These are phyloP conservation scores for Eupithecia tripunctaria DNA, from an alignment of 2,888 invertebrate species.

Conservation along the genomic window DNA sequence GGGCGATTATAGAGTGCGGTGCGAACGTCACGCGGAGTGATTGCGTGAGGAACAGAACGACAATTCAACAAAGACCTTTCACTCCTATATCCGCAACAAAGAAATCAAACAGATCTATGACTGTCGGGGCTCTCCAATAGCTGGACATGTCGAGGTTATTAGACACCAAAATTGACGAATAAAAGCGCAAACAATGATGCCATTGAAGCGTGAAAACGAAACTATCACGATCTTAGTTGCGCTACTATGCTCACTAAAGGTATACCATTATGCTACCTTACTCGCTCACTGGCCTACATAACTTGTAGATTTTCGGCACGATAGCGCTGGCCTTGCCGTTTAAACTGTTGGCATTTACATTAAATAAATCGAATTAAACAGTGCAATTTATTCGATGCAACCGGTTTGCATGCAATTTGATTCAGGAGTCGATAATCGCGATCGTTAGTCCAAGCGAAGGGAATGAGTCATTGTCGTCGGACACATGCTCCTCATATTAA, in stretches of 20 bases:
- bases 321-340: slow-evolving; percentile 78
- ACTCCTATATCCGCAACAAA: slow-evolving; percentile 46
- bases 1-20: slow-evolving; percentile 65
- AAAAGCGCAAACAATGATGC: slow-evolving; percentile 67
- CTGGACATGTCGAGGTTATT: slow-evolving; percentile 62
- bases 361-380: slow-evolving; percentile 71
- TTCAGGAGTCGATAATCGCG: slow-evolving; percentile 61
- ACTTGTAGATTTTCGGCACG: slow-evolving; percentile 76
- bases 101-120: slow-evolving; percentile 48
- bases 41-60: slow-evolving; percentile 58
- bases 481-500: slow-evolving; percentile 58
- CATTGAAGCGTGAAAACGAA: slow-evolving; percentile 78
- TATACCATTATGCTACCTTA: slow-evolving; percentile 68
- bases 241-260: slow-evolving; percentile 64
- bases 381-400: slow-evolving; percentile 70
- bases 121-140: slow-evolving; percentile 55
- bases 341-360: slow-evolving; percentile 75
- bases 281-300: slow-evolving; percentile 75
- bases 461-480: slow-evolving; percentile 62
- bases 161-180: slow-evolving; percentile 67
- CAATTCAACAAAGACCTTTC: slow-evolving; percentile 56
- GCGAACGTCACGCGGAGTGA: slow-evolving; percentile 67
- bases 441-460: slow-evolving; percentile 56
- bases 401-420: slow-evolving; percentile 71
- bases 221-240: slow-evolving; percentile 77